Conservation (phyloP, 2,113 vertebrate genomes). For the Thoracochromis brauschi region DNA sequence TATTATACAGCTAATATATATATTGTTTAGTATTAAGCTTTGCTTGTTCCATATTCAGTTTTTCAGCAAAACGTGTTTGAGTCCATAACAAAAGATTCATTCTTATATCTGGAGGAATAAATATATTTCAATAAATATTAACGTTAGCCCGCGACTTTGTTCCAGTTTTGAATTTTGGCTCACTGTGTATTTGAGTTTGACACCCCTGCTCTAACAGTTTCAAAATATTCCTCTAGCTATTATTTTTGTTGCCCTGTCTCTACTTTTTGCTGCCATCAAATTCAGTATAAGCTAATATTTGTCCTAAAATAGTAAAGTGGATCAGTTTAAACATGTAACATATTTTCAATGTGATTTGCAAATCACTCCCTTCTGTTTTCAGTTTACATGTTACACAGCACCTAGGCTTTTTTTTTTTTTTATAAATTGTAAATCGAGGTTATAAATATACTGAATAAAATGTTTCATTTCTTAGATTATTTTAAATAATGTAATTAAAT, state of each 20-base stretch:
- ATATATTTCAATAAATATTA: background rate
- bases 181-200: background rate
- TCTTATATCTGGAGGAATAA: background rate
- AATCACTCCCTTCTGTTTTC: too few species aligned
- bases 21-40: background rate
- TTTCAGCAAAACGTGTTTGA: rapidly evolving
- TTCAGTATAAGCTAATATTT: background rate
- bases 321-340: background rate
- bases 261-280: background rate
- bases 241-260: background rate
- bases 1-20: background rate
- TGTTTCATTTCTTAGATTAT: background rate
- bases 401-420: background rate
- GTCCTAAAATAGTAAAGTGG: background rate
- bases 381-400: too few species aligned
- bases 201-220: background rate
- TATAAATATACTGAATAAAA: background rate
- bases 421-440: rapidly evolving
- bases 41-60: background rate
- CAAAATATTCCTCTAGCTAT: background rate
- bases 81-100: background rate
- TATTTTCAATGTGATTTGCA: background rate
- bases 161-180: background rate
- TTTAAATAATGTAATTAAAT: background rate
- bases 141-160: rapidly evolving